Evolutionary conservation across 2,797 vertebrate species (phyloP), one percentile per base, ranked within the genome.

Genomic region (Mastacembelus armatus): DNA sequence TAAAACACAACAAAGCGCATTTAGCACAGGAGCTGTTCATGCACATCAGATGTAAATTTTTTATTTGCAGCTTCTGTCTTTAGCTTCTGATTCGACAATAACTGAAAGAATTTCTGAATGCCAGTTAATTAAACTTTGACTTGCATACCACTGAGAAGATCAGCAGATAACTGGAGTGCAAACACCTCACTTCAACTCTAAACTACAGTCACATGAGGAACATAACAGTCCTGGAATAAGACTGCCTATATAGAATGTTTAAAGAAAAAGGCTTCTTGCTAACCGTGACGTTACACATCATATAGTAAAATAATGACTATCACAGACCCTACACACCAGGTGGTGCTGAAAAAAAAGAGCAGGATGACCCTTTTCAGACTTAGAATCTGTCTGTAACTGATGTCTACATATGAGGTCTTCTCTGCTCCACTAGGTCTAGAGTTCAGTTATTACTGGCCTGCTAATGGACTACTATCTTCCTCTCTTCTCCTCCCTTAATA

Each of bases 191-290:
- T 80, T 82, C 76, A 65, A 65, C 66, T 71, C 30, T 45, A 71
- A 79, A 66, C 70, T 71, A 52, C 54, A 80, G 49, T 68, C 73
- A 80, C 66, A 81, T 86, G 80, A 77, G 61, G 60, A 77, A 50
- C 26, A 67, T n/a, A 75, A 73, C 45, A 36, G 59, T 58, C 51
- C 64, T 33, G 45, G 75, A 77, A 80, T 61, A 51, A 81, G 82
- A 62, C 51, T 54, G 51, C 64, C 12, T 32, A 39, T 39, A 45
- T 55, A 59, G 54, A 64, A 56, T 22, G 1, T 66, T 65, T 60
- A 54, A 69, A 73, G 43, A 27, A 49, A 71, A 76, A 61, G 29
- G 49, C 54, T 62, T 16, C 27, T 60, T 35, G 43, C 45, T 30
- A 60, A 54, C 29, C 45, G 66, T 56, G 66, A 60, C 7, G 16